Conservation (phyloP, 2,113 vertebrate genomes). For the Misgurnus anguillicaudatus region DNA sequence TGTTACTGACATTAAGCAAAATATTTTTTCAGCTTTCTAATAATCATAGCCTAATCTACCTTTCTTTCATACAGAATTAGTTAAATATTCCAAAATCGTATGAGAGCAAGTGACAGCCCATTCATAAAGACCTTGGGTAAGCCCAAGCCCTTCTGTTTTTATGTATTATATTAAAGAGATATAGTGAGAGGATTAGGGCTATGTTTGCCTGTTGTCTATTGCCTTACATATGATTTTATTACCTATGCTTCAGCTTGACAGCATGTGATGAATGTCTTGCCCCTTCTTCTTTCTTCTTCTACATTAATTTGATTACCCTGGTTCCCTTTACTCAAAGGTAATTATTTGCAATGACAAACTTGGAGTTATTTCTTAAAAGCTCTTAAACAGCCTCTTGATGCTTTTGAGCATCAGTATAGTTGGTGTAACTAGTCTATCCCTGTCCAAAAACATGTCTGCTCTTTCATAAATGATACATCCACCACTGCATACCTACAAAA, state of each 20-base stretch:
- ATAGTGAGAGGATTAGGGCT: neutral
- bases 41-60: neutral
- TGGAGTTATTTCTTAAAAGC: constrained; percentile 56
- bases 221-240: constrained; percentile 59
- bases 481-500: too few relatives aligned
- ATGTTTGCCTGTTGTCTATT: constrained; percentile 27
- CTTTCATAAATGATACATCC: neutral
- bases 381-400: neutral
- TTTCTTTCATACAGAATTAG: neutral
- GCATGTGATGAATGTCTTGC: constrained; percentile 64
- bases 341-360: constrained; percentile 64
- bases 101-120: neutral
- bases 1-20: neutral
- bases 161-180: neutral
- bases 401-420: constrained; percentile 32
- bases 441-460: neutral
- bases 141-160: neutral
- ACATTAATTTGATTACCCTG: constrained; percentile 60
- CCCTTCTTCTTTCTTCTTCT: constrained; percentile 56
- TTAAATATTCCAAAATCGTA: neutral
- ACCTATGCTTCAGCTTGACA: constrained; percentile 55
- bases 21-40: neutral
- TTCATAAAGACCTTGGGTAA: neutral
- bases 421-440: constrained; percentile 4
- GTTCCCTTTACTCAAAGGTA: constrained; percentile 47